Evolutionary conservation across 2,113 vertebrate genomes (phyloP).

Genomic region (human (Homo sapiens)): DNA sequence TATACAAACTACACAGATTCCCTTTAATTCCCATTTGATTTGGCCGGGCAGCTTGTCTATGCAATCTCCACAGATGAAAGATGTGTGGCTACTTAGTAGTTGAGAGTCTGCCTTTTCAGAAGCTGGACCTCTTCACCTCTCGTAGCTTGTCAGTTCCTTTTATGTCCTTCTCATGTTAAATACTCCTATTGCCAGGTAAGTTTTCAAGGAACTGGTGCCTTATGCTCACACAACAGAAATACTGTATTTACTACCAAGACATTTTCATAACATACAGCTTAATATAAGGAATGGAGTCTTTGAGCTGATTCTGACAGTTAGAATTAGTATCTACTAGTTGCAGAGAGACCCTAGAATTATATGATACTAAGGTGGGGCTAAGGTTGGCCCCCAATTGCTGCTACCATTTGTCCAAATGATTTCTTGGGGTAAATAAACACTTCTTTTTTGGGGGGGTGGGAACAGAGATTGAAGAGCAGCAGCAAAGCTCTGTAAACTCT

Average conservation of each 20-base stretch:
- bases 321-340: constrained; percentile 1
- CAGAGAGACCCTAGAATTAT: neutral
- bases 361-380: neutral
- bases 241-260: neutral
- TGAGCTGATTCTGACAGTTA: neutral
- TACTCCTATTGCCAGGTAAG: constrained; percentile 29
- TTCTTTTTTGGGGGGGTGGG: neutral
- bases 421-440: neutral
- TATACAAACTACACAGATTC: constrained; percentile 74
- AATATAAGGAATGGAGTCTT: neutral
- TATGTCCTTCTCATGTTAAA: constrained; percentile 33
- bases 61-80: constrained; percentile 76
- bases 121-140: constrained; percentile 37
- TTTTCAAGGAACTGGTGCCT: constrained; percentile 45
- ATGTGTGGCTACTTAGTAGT: constrained; percentile 60
- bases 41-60: constrained; percentile 64
- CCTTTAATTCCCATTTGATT: constrained; percentile 78
- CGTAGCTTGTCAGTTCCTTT: constrained; percentile 48
- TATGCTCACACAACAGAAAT: neutral
- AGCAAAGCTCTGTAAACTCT: constrained; percentile 13
- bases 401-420: neutral
- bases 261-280: constrained; percentile 9
- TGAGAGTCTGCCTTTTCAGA: constrained; percentile 25
- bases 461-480: neutral
- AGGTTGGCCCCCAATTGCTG: neutral